Conservation (phyloP, 2,797 vertebrate genomes). For the Steatocranus sp. region DNA sequence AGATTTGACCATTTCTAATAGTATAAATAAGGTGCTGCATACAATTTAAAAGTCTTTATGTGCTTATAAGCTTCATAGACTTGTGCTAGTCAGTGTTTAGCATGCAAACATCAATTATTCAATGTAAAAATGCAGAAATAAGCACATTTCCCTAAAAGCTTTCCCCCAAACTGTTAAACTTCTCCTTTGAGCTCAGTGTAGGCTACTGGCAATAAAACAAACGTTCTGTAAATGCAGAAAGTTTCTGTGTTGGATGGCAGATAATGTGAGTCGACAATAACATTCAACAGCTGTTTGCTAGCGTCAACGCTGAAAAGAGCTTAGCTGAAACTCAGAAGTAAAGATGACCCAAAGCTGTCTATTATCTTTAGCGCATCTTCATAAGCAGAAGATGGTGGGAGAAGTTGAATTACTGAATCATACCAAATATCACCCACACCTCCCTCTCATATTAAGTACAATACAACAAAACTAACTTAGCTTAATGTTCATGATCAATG, state of each 20-base stretch:
- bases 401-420: constrained; percentile 16
- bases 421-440: constrained; percentile 30
- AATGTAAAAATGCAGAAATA: not conserved
- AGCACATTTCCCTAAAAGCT: not conserved
- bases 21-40: not conserved
- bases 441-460: constrained; percentile 53
- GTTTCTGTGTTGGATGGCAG: constrained; percentile 36
- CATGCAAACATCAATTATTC: not conserved
- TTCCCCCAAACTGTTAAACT: not conserved
- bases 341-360: constrained; percentile 20
- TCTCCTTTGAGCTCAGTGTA: not conserved
- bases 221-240: constrained; percentile 12
- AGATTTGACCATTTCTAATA: not conserved
- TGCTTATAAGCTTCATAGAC: not conserved
- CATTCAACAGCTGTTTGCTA: constrained; percentile 72
- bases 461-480: constrained; percentile 37
- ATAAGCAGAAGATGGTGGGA: not conserved
- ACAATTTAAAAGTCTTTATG: not conserved
- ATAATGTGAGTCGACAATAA: constrained; percentile 60
- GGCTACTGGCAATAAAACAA: constrained; percentile 20
- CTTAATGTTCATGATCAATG: constrained; percentile 35
- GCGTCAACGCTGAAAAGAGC: constrained; percentile 38
- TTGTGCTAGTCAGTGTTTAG: not conserved
- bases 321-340: constrained; percentile 31
- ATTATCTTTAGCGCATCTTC: constrained; percentile 23